Base-by-base conservation (phyloP, 2,888 invertebrate species). In the Odiellus spinosus region DNA sequence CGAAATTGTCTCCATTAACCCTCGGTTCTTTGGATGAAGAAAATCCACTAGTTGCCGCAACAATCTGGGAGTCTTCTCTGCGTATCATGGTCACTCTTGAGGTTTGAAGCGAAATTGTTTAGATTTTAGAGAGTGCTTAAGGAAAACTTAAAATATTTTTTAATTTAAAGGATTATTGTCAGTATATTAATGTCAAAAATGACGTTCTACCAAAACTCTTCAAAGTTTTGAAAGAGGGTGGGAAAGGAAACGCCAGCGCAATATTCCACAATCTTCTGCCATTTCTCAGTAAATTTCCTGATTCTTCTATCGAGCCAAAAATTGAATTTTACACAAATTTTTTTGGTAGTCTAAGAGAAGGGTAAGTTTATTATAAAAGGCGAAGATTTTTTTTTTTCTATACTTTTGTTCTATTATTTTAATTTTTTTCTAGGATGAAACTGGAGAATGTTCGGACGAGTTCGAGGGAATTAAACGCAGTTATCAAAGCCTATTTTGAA, bases 231-330 rank as follows among this genome's bases (percentile, higher is more conserved):
- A 73, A 73, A 53, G 73, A 73, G 59, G 84, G 80, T 43, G 86
- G 82, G 1, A 75, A 80, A 67, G 82, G 82, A 20, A 82, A 79
- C 64, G 83, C 85, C 8, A 67, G 71, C 44, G 71, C 75, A 6
- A 73, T 87, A 56, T 78, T 76, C 50, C 80, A 80, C 17, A 76
- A 80, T 64, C 64, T 90, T 47, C 67, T 86, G 46, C 84, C 85
- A 10, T 70, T 90, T 51, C 61, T 90, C 42, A 80, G 82, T 3
- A 72, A 76, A 57, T 67, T 84, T 56, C 78, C 80, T 5, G 64
- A 67, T 15, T 68, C 72, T 19, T 52, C 60, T 18, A 18, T 40
- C 11, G 45, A 50, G 45, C 63, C 71, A 42, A 67, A 70, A 19
- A 65, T 66, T 21, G 66, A 70, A 15, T 77, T 83, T 57, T 78